Evolutionary conservation across 1,140 invertebrate genomes (phyloP).

Genomic region (Drosophila navojoa): DNA sequence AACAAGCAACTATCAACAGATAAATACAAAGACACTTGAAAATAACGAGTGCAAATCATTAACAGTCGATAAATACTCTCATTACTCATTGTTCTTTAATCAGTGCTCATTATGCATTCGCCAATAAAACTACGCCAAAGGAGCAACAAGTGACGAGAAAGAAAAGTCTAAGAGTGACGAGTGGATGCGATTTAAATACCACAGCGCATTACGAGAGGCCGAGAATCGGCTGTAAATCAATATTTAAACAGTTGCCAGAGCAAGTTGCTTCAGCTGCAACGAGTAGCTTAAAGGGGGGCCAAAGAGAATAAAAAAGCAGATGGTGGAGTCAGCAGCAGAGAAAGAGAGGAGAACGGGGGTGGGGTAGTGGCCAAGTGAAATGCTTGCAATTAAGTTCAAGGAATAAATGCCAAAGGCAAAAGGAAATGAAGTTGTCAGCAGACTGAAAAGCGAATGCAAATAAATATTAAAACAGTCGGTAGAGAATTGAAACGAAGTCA

Average conservation of each 20-base stretch:
- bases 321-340: background rate
- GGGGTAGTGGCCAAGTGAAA: background rate
- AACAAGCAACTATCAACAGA: no score
- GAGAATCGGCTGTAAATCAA: conserved; percentile 17
- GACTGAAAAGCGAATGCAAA: conserved; percentile 41
- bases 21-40: no score
- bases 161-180: background rate
- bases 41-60: no score
- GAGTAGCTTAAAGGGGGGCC: background rate
- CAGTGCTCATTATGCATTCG: no score
- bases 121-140: no score
- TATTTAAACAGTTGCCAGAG: conserved; percentile 1
- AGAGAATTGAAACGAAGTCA: conserved; percentile 40
- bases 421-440: conserved; percentile 31
- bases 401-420: conserved; percentile 25
- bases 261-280: background rate
- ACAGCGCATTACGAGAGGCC: no score
- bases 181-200: no score
- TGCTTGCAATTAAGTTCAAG: conserved; percentile 47
- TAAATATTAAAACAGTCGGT: conserved; percentile 49
- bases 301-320: background rate
- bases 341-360: background rate
- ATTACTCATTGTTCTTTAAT: no score
- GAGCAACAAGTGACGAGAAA: no score
- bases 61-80: no score